Conservation (phyloP, 1,140 invertebrate species). For the Aethina tumida region DNA sequence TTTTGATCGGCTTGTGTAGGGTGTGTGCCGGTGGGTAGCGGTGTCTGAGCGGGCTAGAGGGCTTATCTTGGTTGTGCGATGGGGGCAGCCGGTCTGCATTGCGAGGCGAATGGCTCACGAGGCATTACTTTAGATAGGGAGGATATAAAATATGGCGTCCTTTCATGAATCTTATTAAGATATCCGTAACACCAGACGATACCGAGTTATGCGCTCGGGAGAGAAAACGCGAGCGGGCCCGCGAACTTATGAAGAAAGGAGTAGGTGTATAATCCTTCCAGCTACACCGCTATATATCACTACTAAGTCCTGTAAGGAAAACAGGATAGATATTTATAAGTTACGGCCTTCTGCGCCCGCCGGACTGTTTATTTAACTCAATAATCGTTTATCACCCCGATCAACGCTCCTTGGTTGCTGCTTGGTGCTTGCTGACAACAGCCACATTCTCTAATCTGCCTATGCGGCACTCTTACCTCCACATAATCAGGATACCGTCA, state of each 20-base stretch:
- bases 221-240: slow-evolving; percentile 23
- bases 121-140: slow-evolving; percentile 36
- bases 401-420: slow-evolving; percentile 19
- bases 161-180: slow-evolving; percentile 65
- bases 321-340: slow-evolving; percentile 39
- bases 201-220: slow-evolving; percentile 29
- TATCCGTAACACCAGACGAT: slow-evolving; percentile 43
- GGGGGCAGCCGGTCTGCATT: too few species aligned
- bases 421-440: too few species aligned
- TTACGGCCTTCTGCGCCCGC: slow-evolving; percentile 31
- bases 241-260: slow-evolving; percentile 39
- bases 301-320: slow-evolving; percentile 38
- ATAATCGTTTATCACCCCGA: slow-evolving; percentile 36
- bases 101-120: slow-evolving; percentile 21
- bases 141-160: slow-evolving; percentile 59
- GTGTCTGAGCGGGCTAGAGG: too few species aligned
- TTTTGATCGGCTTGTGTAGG: too few species aligned
- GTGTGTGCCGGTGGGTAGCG: slow-evolving; percentile 13
- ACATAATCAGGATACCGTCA: slow-evolving; percentile 15
- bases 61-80: slow-evolving; percentile 28
- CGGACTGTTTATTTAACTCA: slow-evolving; percentile 38
- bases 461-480: slow-evolving; percentile 10
- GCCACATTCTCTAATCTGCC: slow-evolving; percentile 17
- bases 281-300: slow-evolving; percentile 39
- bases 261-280: slow-evolving; percentile 40